These are phyloP conservation scores for Macrocentrus cingulum DNA, from an alignment of 1,140 invertebrate genomes.

Conservation along the genomic window DNA sequence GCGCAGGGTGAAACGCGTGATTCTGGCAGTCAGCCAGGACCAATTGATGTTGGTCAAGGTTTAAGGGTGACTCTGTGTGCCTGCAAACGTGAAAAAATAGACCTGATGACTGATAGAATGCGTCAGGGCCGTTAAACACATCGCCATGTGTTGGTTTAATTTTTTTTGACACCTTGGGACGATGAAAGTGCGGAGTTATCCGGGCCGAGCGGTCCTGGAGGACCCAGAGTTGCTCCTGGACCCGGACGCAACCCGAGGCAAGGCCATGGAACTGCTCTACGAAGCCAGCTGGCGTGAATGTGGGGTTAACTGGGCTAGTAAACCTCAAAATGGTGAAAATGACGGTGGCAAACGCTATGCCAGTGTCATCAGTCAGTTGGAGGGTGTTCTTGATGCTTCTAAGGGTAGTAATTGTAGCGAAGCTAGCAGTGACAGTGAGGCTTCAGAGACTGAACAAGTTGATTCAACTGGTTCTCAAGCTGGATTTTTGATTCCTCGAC, in stretches of 20 bases:
- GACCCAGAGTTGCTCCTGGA: constrained; percentile 65
- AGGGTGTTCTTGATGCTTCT: constrained; percentile 41
- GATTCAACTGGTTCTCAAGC: constrained; percentile 40
- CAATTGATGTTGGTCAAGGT: no score
- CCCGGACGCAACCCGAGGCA: constrained; percentile 63
- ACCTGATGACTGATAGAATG: no score
- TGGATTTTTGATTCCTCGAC: constrained; percentile 79
- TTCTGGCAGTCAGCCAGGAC: no score
- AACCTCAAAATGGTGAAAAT: constrained; percentile 33
- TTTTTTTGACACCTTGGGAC: no score
- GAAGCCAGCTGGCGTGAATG: constrained; percentile 79
- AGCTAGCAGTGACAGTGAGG: constrained; percentile 51
- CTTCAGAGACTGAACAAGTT: constrained; percentile 34
- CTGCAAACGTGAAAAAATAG: no score
- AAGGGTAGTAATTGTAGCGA: constrained; percentile 43
- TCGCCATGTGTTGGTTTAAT: background rate
- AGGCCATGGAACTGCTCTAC: constrained; percentile 73
- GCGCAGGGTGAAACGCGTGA: no score
- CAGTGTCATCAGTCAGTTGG: constrained; percentile 48
- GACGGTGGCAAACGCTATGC: constrained; percentile 37
- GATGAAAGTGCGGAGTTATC: constrained; percentile 82
- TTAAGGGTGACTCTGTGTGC: no score
- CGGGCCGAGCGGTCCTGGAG: constrained; percentile 70
- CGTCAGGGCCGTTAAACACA: no score
- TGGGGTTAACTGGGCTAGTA: constrained; percentile 45